These are phyloP conservation scores for Parasteatoda tepidariorum DNA, from an alignment of 1,140 invertebrate genomes.

Conservation along the genomic window DNA sequence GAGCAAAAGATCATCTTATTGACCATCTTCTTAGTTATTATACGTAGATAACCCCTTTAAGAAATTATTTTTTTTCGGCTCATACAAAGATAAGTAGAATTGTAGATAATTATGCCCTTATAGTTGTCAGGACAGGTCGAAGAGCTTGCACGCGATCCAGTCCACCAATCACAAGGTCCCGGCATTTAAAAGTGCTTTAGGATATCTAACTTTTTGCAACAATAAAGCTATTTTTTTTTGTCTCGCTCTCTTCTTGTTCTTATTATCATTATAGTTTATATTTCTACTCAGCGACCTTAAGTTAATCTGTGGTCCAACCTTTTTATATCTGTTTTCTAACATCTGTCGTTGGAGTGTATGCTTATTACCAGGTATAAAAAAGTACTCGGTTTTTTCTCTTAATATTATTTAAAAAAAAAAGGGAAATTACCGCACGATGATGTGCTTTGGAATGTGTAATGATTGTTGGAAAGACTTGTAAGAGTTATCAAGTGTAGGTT, in stretches of 20 bases:
- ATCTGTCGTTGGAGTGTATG: conserved; percentile 49
- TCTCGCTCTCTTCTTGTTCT: conserved; percentile 2
- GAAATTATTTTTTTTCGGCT: conserved; percentile 12
- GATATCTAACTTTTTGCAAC: conserved; percentile 50
- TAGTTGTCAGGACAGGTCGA: conserved; percentile 46
- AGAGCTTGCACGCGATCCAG: conserved; percentile 35
- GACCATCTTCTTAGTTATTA: conserved; percentile 1
- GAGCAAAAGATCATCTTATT: neutral
- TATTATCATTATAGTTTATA: neutral
- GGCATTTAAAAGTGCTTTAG: conserved; percentile 26
- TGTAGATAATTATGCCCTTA: conserved; percentile 55
- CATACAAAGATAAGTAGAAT: conserved; percentile 45
- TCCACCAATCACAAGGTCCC: conserved; percentile 36
- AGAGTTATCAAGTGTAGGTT: neutral
- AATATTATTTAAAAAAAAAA: neutral
- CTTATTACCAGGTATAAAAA: conserved; percentile 48
- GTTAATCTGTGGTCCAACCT: conserved; percentile 47
- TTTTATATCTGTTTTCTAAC: conserved; percentile 36
- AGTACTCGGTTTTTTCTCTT: conserved; percentile 19
- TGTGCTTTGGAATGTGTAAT: conserved; percentile 19
- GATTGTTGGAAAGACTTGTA: neutral
- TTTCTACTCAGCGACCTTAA: conserved; percentile 39
- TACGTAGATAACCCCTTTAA: conserved; percentile 30
- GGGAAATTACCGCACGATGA: conserved; percentile 2
- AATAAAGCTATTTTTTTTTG: conserved; percentile 30